These are phyloP conservation scores for Colaptes auratus DNA, from an alignment of 2,113 vertebrate species.

Conservation along the genomic window DNA sequence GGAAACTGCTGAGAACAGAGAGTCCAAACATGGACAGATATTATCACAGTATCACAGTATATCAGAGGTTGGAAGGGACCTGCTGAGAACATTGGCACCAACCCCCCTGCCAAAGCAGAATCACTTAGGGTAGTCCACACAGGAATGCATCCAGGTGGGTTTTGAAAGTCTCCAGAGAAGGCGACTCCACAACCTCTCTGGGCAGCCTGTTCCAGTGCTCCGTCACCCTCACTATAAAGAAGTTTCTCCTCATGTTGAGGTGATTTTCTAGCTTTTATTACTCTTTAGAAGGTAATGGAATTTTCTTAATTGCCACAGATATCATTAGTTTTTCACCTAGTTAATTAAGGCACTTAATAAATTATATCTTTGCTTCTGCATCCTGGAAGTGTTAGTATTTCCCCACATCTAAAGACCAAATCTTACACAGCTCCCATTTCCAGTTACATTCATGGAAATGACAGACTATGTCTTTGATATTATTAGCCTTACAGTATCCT, in stretches of 20 bases:
- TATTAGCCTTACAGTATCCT: not conserved
- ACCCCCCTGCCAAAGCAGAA: too few species aligned
- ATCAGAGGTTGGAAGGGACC: too few species aligned
- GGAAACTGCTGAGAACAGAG: not conserved
- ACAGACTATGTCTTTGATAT: not conserved
- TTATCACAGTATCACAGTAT: not conserved
- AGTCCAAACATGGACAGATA: not conserved
- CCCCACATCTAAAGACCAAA: not conserved
- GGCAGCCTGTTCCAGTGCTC: too few species aligned
- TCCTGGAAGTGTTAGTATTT: not conserved
- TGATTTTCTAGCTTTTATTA: not conserved
- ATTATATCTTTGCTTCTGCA: not conserved
- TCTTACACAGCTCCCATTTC: not conserved
- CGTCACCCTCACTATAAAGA: too few species aligned
- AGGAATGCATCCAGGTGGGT: too few species aligned
- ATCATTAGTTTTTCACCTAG: not conserved
- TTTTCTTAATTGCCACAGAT: not conserved
- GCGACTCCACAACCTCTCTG: too few species aligned
- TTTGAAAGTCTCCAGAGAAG: too few species aligned
- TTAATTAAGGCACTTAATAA: not conserved
- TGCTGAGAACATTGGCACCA: too few species aligned
- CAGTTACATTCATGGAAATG: not conserved
- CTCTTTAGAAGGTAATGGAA: not conserved
- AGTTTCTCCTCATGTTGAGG: too few species aligned
- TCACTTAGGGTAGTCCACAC: too few species aligned